These are phyloP conservation scores for Shinisaurus crocodilurus DNA, from an alignment of 2,113 vertebrate genomes.

Conservation along the genomic window DNA sequence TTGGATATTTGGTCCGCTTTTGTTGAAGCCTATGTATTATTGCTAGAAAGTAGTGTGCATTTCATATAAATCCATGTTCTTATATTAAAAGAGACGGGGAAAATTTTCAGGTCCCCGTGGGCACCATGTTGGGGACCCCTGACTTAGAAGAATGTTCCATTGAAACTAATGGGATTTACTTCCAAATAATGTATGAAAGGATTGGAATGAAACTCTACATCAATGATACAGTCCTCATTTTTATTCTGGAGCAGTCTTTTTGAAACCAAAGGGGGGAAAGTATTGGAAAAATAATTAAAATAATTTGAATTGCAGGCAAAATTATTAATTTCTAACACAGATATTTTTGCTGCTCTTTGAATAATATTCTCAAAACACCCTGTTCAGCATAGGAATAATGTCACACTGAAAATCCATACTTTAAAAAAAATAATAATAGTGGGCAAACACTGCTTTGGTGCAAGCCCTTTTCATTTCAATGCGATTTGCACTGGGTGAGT, in stretches of 20 bases:
- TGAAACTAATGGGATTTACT: neutral
- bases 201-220: neutral
- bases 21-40: too few relatives aligned
- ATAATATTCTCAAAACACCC: neutral
- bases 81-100: too few relatives aligned
- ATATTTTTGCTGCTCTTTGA: neutral
- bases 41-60: too few relatives aligned
- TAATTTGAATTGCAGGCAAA: neutral
- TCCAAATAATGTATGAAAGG: slow-evolving; percentile 19
- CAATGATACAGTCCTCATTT: neutral
- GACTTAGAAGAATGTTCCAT: neutral
- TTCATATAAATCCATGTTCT: too few relatives aligned
- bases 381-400: neutral
- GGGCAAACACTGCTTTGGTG: neutral
- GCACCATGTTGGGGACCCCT: too few relatives aligned
- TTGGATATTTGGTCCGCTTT: too few relatives aligned
- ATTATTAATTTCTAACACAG: neutral
- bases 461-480: neutral
- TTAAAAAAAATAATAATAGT: neutral
- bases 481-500: neutral
- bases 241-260: neutral
- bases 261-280: neutral
- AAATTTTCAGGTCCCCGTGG: too few relatives aligned
- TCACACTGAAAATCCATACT: neutral
- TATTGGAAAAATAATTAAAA: neutral